Conservation (phyloP, 2,888 invertebrate species). For the Elysia crispata region DNA sequence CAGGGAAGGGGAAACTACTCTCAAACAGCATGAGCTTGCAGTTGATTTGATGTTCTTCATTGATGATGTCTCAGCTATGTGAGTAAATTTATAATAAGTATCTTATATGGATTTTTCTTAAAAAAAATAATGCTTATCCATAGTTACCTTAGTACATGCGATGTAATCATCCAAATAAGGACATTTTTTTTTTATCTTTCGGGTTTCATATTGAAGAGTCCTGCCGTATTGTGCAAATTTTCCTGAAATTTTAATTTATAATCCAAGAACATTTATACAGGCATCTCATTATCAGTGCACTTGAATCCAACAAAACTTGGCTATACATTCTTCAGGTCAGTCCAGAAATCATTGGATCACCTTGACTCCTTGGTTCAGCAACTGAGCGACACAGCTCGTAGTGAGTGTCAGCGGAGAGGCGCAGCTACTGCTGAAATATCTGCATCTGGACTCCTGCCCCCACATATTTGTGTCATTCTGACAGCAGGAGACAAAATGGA, state of each 20-base stretch:
- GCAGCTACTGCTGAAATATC: conserved; percentile 70
- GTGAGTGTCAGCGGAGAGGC: conserved; percentile 71
- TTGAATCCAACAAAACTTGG: no score
- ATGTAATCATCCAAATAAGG: no score
- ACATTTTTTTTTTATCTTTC: no score
- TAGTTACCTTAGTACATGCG: no score
- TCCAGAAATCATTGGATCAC: conserved; percentile 53
- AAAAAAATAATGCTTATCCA: no score
- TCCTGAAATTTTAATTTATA: no score
- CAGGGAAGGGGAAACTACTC: conserved; percentile 66
- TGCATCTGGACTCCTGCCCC: conserved; percentile 62
- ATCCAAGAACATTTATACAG: no score
- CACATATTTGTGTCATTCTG: conserved; percentile 70
- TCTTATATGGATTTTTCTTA: no score
- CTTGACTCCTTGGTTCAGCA: conserved; percentile 62
- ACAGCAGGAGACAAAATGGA: conserved; percentile 68
- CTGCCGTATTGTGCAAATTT: no score
- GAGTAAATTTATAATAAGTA: background rate
- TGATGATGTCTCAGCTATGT: conserved; percentile 18
- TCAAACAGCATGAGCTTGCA: conserved; percentile 45
- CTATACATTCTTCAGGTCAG: background rate
- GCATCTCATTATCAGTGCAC: no score
- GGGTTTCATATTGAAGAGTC: no score
- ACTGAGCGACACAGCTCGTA: conserved; percentile 65
- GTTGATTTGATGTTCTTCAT: conserved; percentile 45